Evolutionary conservation across 1,140 invertebrate genomes (phyloP), one percentile per base, ranked within the genome.

Genomic region (Cephus cinctus): DNA sequence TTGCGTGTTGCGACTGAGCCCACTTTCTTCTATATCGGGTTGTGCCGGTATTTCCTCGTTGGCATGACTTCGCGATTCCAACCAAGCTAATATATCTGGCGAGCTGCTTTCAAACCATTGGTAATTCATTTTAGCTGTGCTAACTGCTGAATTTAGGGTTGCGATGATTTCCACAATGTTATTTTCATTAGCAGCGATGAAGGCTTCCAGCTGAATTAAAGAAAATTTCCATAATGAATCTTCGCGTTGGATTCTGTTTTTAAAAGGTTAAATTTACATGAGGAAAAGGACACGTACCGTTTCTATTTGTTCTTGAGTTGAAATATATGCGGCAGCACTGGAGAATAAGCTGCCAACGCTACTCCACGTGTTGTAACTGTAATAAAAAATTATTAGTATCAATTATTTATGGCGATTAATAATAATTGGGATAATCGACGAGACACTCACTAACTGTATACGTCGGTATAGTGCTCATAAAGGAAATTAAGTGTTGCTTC

Each of bases 401-500:
- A 8, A 32, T 34, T 34, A 35, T 36, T 23, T 19, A 36, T 1
- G 2, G 21, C 5, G 42, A 32, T 30, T 12, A 15, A 20, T 11
- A 8, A 16, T 23, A n/a, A 32, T 4, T 36, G 19, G 8, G 14
- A 4, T 8, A 11, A 36, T 2, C 4, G 9, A 31, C 1, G n/a
- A 14, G 19, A 12, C 46, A 74, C 77, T 81, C 55, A 81, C 80
- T 71, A 75, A 34, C 73, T 52, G 14, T 61, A 43, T 9, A 81
- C 69, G 34, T 67, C 48, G 15, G 67, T 53, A 46, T 76, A 80
- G 40, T 81, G 63, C 20, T 65, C 60, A 9, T 71, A 63, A 9
- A 83, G 39, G 49, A 75, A 84, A 16, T 80, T 69, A 11, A 81
- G 73, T 5, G 75, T 76, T n/a, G 76, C 52, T 36, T 80, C 67